phyloP scores from a whole-genome alignment of 2,888 invertebrate species.

The Brenthis daphne region DNA sequence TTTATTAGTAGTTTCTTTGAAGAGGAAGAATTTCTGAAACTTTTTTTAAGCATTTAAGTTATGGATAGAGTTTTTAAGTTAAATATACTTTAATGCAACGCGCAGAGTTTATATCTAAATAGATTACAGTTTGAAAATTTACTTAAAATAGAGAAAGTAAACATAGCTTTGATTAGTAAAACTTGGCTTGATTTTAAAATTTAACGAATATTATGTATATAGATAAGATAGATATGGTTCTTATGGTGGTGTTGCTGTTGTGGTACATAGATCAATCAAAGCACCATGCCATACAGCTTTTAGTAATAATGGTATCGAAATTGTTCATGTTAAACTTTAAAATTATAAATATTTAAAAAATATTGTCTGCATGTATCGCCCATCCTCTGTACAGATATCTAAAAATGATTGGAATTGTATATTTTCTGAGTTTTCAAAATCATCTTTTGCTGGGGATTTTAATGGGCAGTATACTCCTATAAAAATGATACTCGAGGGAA shows the following conservation, averaged over 20 bases:
- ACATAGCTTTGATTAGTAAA: conserved; percentile 33
- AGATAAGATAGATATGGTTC: conserved; percentile 28
- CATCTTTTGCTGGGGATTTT: too few species aligned
- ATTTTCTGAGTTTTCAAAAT: conserved; percentile 9
- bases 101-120: conserved; percentile 28
- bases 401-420: conserved; percentile 18
- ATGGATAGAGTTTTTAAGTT: background rate
- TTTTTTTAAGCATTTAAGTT: conserved; percentile 4
- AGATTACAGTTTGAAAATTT: conserved; percentile 10
- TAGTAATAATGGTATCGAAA: conserved; percentile 28
- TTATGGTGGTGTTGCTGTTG: conserved; percentile 35
- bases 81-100: conserved; percentile 33
- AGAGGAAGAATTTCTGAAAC: background rate
- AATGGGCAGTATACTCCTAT: too few species aligned
- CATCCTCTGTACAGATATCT: conserved; percentile 11
- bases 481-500: too few species aligned
- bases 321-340: conserved; percentile 7
- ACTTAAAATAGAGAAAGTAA: conserved; percentile 28
- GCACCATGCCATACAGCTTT: background rate
- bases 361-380: conserved; percentile 22
- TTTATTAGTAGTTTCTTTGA: background rate
- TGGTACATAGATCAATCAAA: conserved; percentile 32
- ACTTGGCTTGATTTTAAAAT: conserved; percentile 31
- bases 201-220: conserved; percentile 30
- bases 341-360: conserved; percentile 22